Evolutionary conservation across 2,113 vertebrate species (phyloP), one percentile per base, ranked within the genome.

Genomic region (Pitta sordida): DNA sequence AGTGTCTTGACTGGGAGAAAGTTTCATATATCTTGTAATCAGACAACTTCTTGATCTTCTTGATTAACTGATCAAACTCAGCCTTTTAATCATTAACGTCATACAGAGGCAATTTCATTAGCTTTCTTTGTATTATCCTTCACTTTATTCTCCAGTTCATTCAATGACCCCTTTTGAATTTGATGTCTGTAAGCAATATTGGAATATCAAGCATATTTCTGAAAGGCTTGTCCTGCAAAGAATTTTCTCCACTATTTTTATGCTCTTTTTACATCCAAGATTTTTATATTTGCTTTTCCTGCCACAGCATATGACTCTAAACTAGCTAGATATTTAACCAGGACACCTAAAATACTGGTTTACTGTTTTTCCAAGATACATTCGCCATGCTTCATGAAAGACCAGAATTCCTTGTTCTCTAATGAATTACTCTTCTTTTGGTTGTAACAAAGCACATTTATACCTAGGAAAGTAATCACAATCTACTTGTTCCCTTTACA

Each of bases 41-140:
- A 92, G 62, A 82, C 62, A 85, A 30, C 37, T 44, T 87, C 81
- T 95, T 65, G 73, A 10, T 94, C 67, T 75, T 83, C 84, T 82
- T 92, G 65, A 87, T 91, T 94, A 92, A 75, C 69, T 79, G 87
- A 89, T 91, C 84, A 73, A 60, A 82, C 5, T 6, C 87, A 89
- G 26, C 32, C 30, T 83, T 86, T 78, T 88, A 84, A 89, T 95
- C 56, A 60, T 34, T 34, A 8, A 39, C 48, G 81, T 91, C 69
- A 68, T 48, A 64, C 8, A 55, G 77, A 78, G 24, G 30, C 82
- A 68, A 87, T 87, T 95, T 87, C 58, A 76, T 91, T 69, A n/a
- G 26, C 82, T 93, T 85, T 69, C 85, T 87, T 84, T 87, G 58
- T 85, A 58, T 84, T 91, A 56, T 87, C 91, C 49, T 87, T 92